Evolutionary conservation across 2,797 vertebrate species (phyloP), one percentile per base, ranked within the genome.

Genomic region (Platalea minor): DNA sequence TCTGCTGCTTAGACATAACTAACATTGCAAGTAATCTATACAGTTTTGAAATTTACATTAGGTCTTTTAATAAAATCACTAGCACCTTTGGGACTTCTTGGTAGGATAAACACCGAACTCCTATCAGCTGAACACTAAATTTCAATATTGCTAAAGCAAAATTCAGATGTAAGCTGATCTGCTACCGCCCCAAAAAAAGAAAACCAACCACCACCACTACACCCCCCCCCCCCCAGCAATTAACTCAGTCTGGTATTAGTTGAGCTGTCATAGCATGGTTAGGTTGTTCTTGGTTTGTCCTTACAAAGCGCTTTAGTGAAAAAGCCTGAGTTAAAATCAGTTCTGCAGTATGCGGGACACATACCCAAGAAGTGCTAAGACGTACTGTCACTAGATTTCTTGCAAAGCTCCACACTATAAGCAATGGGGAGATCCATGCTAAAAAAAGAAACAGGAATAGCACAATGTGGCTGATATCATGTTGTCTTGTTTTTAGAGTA

Each of bases 41-140:
- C 67, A 53, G 65, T 95, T 97, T 96, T 96, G 94, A 96, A 96
- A 97, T 96, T 96, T 96, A 95, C 76, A 91, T 96, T 95, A 95
- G 57, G 60, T 93, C 91, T 97, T 97, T 92, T 96, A 96, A 95
- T 97, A 92, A 97, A 96, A 93, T 89, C 33, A 60, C 69, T 74
- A 43, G 28, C 35, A 75, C 91, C 65, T 93, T 73, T 69, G 96
- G 94, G 96, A 93, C 76, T 94, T 93, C 60, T 89, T 93, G 88
- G 57, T 65, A 77, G 64, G 59, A 89, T 41, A 83, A 90, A 93
- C 64, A 83, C 61, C 19, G 48, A 86, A 82, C 53, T 91, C 76
- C 23, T 80, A 88, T 64, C 81, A 94, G 35, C 45, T 45, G 45
- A 78, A 75, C 17, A n/a, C 33, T 65, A 20, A 13, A 86, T 95